Evolutionary conservation across 2,797 vertebrate genomes (phyloP), one percentile per base, ranked within the genome.

Genomic region (Alcedo atthis): DNA sequence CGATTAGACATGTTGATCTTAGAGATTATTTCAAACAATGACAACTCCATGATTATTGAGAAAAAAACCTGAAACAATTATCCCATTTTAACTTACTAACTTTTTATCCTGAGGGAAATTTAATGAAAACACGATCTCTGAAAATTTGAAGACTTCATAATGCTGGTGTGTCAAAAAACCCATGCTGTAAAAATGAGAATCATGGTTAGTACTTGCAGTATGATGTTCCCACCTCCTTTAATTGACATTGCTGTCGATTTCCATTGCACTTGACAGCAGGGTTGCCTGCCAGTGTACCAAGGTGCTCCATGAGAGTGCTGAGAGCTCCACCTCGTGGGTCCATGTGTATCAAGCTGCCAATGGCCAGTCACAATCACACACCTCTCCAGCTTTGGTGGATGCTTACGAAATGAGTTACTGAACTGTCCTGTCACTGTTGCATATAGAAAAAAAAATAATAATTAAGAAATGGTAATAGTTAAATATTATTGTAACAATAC

Each of bases 271-370:
- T 33, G 22, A 37, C 15, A 46, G 26, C 37, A 0, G 1, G 59
- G 64, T 6, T 21, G 28, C 25, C 14, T 48, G 5, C 18, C 61
- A 17, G 76, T 30, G 18, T 24, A 22, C 8, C 3, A 5, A 11
- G 7, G 9, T 20, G 24, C 26, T 54, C 58, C 6, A 7, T 16
- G 51, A 9, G 45, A 43, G 40, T 6, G 20, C 68, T 40, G 5
- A 2, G 26, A 79, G 74, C 61, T 77, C 64, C 63, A 70, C 4
- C 70, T 66, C 10, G 8, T 57, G 70, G 49, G 21, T 77, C 43
- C 48, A 22, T 1, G 0, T 0, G 9, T 37, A 77, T 46, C 3
- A 2, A 66, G 26, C 24, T 79, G 54, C 42, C 26, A 33, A 1
- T 0, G 1, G 13, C 35, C 48, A 53, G 14, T 37, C 51, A 61